Evolutionary conservation across 1,140 invertebrate genomes (phyloP).

Genomic region (Frieseomelitta varia): DNA sequence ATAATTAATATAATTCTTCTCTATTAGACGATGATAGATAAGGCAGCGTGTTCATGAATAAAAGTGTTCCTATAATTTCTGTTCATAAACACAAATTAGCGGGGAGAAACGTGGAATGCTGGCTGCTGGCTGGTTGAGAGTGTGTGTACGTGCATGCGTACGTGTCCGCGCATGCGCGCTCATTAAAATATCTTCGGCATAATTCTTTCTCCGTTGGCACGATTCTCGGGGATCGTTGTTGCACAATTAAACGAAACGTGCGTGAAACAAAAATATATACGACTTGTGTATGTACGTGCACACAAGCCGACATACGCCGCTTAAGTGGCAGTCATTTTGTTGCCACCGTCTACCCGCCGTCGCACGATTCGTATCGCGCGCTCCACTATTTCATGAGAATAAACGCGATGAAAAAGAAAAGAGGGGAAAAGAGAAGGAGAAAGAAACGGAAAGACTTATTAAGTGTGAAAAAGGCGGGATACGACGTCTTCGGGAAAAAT

Average conservation of each 20-base stretch:
- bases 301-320: neutral
- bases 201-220: conserved; percentile 22
- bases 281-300: neutral
- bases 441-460: conserved; percentile 17
- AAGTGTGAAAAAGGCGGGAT: conserved; percentile 43
- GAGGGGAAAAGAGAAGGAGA: neutral
- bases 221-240: conserved; percentile 28
- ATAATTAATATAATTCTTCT: conserved; percentile 50
- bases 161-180: neutral
- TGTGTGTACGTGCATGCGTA: neutral
- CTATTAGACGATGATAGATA: conserved; percentile 40
- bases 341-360: too few species aligned
- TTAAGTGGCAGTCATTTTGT: conserved; percentile 32
- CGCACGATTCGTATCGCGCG: conserved; percentile 12
- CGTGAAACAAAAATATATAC: neutral
- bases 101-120: conserved; percentile 21
- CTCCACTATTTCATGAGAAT: conserved; percentile 20
- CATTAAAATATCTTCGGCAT: conserved; percentile 46
- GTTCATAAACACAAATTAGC: conserved; percentile 54
- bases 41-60: conserved; percentile 36
- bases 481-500: conserved; percentile 16
- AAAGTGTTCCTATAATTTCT: conserved; percentile 43
- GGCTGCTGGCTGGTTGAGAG: neutral
- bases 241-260: conserved; percentile 21
- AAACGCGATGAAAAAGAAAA: too few species aligned